Conservation (phyloP, 2,888 invertebrate genomes). For the Drosophila quasianomalipes region DNA sequence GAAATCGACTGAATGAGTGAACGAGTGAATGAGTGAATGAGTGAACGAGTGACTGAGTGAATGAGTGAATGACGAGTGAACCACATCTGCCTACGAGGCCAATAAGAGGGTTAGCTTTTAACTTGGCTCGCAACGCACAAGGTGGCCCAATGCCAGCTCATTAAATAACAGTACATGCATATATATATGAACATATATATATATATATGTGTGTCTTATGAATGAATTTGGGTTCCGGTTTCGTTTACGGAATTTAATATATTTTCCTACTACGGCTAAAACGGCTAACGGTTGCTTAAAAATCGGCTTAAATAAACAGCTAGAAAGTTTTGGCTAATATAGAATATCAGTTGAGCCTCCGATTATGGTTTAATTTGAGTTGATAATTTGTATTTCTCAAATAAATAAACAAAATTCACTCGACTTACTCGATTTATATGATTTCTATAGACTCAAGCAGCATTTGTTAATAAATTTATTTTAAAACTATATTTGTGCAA, state of each 20-base stretch:
- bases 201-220: background rate
- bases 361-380: too few relatives aligned
- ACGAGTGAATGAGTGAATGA: too few relatives aligned
- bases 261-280: too few relatives aligned
- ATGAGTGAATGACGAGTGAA: background rate
- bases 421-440: too few relatives aligned
- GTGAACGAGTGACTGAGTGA: background rate
- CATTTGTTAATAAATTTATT: too few relatives aligned
- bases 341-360: too few relatives aligned
- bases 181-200: background rate
- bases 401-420: too few relatives aligned
- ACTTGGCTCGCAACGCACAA: background rate
- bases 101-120: constrained; percentile 30
- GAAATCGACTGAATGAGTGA: constrained; percentile 33
- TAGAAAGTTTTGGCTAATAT: too few relatives aligned
- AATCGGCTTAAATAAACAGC: too few relatives aligned
- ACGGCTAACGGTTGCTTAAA: background rate
- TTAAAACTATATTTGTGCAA: too few relatives aligned
- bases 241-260: background rate
- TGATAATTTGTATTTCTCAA: too few relatives aligned
- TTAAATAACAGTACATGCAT: background rate
- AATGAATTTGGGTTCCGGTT: background rate
- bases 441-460: too few relatives aligned
- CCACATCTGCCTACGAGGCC: constrained; percentile 8
- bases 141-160: constrained; percentile 13